Conservation (phyloP, 2,888 invertebrate genomes). For the Drosophila histrio region DNA sequence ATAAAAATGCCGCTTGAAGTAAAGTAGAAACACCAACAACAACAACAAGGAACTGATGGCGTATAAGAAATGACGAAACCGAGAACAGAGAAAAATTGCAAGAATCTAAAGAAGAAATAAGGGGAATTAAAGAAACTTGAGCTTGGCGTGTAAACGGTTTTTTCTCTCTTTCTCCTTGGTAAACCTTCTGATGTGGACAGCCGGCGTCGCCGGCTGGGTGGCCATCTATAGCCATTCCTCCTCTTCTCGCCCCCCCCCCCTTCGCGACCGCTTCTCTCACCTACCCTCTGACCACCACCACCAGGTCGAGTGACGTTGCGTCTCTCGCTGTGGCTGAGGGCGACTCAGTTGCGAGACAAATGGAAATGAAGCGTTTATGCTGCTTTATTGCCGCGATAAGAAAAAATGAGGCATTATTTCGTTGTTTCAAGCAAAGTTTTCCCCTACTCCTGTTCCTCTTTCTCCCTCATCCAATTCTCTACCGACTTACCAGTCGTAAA, state of each 20-base stretch:
- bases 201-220: slow-evolving; percentile 63
- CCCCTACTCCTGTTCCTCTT: slow-evolving; percentile 5
- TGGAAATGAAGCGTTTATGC: slow-evolving; percentile 83
- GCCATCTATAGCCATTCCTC: slow-evolving; percentile 39
- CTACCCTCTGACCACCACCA: slow-evolving; percentile 31
- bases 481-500: slow-evolving; percentile 14
- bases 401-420: slow-evolving; percentile 76
- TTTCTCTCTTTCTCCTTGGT: slow-evolving; percentile 21
- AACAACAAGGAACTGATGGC: slow-evolving; percentile 42
- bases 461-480: background rate
- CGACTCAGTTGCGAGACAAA: slow-evolving; percentile 78
- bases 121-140: slow-evolving; percentile 47
- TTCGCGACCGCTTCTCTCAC: background rate
- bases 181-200: slow-evolving; percentile 61
- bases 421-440: slow-evolving; percentile 73
- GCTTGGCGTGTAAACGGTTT: slow-evolving; percentile 70
- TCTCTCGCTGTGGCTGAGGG: slow-evolving; percentile 59
- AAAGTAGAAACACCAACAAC: slow-evolving; percentile 39
- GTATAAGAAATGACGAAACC: slow-evolving; percentile 63
- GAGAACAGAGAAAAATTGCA: slow-evolving; percentile 46
- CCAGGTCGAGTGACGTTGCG: slow-evolving; percentile 60
- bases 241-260: background rate
- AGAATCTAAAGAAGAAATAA: slow-evolving; percentile 30
- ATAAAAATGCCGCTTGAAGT: slow-evolving; percentile 66
- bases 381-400: slow-evolving; percentile 83